Base-by-base conservation (phyloP, 1,140 invertebrate species). In the Brachionus angularis region DNA sequence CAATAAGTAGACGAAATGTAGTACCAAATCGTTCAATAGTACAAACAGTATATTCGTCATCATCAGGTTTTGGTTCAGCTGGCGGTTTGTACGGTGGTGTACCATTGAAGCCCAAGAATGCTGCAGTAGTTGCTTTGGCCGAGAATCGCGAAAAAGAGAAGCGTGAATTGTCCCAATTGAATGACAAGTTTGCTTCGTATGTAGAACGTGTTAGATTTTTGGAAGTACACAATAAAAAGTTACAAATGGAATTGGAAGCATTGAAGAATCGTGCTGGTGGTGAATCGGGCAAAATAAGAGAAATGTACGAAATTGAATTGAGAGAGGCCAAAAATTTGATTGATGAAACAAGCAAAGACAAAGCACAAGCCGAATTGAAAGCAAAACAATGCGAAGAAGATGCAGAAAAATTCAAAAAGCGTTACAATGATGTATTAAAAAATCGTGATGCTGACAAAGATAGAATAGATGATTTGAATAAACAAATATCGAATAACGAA, bases 171-270 rank as follows among this genome's bases (percentile, higher is more conserved):
- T 79, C 79, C 71, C 82, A 83, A 62, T 74, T 85, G 72, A 84
- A 84, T 74, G 82, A 84, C 74, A 77, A 82, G 47, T 79, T 84
- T 67, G 84, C 83, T 69, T 76, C 73, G 72, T 84, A 84, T 76
- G 85, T 84, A 72, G 84, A 84, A 71, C 77, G 84, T 2, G 81
- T 83, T n/a, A 78, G 84, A 44, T 84, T 83, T 72, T 76, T 84
- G 18, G 83, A 84, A 71, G 84, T 83, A 18, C 81, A 83, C 73
- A 82, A 82, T 74, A 77, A 81, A 64, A 83, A 83, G 71, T 74
- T 84, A 33, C 82, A 79, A 44, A 76, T 78, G 16, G 83, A 84
- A 73, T 74, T 84, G 49, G 80, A 83, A 36, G 76, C 77, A 34
- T 74, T 84, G 50, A 79, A 78, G 55, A 76, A 77, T 27, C 78